Evolutionary conservation across 2,888 invertebrate species (phyloP).

Genomic region (Nasonovia ribisnigri): DNA sequence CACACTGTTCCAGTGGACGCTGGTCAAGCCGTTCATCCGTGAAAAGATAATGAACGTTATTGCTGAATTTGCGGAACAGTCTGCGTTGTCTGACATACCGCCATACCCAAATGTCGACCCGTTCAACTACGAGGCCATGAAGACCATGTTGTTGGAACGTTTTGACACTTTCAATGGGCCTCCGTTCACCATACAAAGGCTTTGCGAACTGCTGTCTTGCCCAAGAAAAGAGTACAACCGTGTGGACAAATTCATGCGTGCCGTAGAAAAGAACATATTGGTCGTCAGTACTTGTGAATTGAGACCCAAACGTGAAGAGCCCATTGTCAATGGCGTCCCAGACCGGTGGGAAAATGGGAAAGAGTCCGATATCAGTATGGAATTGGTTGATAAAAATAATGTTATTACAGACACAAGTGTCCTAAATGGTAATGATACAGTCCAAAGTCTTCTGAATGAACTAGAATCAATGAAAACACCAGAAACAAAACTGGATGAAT

Average conservation of each 20-base stretch:
- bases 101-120: constrained; percentile 92
- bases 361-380: constrained; percentile 63
- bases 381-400: constrained; percentile 56
- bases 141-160: constrained; percentile 83
- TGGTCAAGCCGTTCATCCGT: constrained; percentile 88
- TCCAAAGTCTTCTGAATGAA: constrained; percentile 48
- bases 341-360: constrained; percentile 60
- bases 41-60: constrained; percentile 89
- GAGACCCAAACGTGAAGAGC: constrained; percentile 68
- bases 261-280: constrained; percentile 93
- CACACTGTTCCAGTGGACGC: constrained; percentile 92
- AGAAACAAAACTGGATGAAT: constrained; percentile 48
- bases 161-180: constrained; percentile 88
- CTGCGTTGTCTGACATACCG: constrained; percentile 82
- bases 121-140: constrained; percentile 91
- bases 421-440: constrained; percentile 61
- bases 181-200: constrained; percentile 95
- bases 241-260: constrained; percentile 96
- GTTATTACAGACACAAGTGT: constrained; percentile 41
- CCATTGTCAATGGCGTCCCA: constrained; percentile 52
- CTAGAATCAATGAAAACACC: constrained; percentile 63
- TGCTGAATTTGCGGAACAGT: constrained; percentile 87
- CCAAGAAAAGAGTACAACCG: constrained; percentile 95
- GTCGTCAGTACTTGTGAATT: constrained; percentile 79
- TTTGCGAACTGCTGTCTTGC: constrained; percentile 92